phyloP scores from a whole-genome alignment of 2,888 invertebrate genomes.

The Drosophila birchii region DNA sequence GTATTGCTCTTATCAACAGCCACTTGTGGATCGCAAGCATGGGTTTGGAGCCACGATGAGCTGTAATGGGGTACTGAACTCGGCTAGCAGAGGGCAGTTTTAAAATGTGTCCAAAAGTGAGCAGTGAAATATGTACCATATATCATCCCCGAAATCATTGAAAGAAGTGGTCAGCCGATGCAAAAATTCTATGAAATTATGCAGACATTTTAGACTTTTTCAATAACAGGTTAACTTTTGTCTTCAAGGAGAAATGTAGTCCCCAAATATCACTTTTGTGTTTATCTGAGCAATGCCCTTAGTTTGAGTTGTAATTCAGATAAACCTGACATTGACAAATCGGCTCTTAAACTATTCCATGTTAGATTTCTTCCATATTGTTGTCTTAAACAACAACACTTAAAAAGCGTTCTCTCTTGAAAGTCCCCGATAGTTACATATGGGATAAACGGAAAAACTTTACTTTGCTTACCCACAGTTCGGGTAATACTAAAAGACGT shows the following conservation, averaged over 20 bases:
- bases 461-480: neutral
- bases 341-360: neutral
- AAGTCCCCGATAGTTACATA: neutral
- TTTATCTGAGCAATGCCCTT: neutral
- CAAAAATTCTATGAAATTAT: neutral
- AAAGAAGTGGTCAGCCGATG: neutral
- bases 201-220: neutral
- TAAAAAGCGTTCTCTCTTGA: neutral
- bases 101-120: slow-evolving; percentile 1
- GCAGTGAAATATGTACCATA: neutral
- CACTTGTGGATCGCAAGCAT: slow-evolving; percentile 67
- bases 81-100: neutral
- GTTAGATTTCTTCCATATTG: neutral
- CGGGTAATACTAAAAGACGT: neutral
- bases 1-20: slow-evolving; percentile 1
- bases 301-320: neutral
- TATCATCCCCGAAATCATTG: neutral
- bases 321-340: neutral
- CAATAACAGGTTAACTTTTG: neutral
- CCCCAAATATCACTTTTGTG: neutral
- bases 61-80: neutral
- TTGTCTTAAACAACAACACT: neutral
- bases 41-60: slow-evolving; percentile 48
- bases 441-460: neutral
- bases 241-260: neutral